Evolutionary conservation across 2,797 vertebrate species (phyloP).

Genomic region (Halcyon chelicuti): DNA sequence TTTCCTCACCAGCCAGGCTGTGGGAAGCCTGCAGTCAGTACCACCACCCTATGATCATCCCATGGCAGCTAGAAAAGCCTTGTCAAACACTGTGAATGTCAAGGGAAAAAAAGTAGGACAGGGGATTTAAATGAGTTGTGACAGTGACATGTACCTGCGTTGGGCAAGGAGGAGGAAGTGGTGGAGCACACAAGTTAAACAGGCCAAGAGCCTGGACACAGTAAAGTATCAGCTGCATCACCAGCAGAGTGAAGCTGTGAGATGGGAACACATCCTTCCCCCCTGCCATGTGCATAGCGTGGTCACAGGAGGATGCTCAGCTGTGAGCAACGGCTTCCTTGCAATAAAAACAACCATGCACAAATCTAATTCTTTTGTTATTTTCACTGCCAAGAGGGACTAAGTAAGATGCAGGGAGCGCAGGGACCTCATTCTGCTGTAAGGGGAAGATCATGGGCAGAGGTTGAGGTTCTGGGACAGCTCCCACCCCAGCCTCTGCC

Average conservation of each 20-base stretch:
- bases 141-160: slow-evolving; percentile 22
- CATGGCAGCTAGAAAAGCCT: slow-evolving; percentile 30
- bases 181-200: slow-evolving; percentile 29
- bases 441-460: not conserved
- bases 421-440: not conserved
- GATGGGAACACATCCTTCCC: not conserved
- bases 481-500: not conserved
- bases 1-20: not conserved
- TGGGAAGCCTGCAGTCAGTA: slow-evolving; percentile 2
- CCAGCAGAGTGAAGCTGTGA: not conserved
- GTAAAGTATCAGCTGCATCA: not conserved
- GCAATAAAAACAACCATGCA: not conserved
- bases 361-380: not conserved
- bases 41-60: slow-evolving; percentile 22
- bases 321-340: not conserved
- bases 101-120: slow-evolving; percentile 53
- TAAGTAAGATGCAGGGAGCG: not conserved
- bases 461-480: fast-evolving
- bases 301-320: not conserved
- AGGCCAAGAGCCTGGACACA: slow-evolving; percentile 43
- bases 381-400: not conserved
- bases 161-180: slow-evolving; percentile 29
- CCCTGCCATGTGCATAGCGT: not conserved
- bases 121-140: not conserved
- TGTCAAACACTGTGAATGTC: slow-evolving; percentile 39